phyloP scores from a whole-genome alignment of 1,140 invertebrate species.

The Ceratosolen solmsi region DNA sequence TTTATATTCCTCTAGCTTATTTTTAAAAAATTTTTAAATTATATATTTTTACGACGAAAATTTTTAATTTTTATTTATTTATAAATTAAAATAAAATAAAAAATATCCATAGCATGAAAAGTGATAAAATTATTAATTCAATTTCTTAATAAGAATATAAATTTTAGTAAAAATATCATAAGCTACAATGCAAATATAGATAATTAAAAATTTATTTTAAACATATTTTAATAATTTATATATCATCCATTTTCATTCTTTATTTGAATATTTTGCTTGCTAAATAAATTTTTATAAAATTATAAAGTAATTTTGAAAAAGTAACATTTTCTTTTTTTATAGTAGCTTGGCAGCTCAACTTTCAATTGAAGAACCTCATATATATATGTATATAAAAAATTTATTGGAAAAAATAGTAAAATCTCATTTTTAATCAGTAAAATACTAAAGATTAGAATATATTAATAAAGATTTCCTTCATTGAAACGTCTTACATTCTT shows the following conservation, averaged over 20 bases:
- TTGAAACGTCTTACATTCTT: neutral
- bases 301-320: neutral
- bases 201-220: too few species aligned
- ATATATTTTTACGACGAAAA: neutral
- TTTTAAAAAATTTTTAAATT: conserved; percentile 14
- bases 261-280: neutral
- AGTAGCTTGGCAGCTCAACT: too few species aligned
- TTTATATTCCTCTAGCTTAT: neutral
- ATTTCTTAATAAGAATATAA: too few species aligned
- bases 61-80: neutral
- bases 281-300: neutral
- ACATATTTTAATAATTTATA: too few species aligned
- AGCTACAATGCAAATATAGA: too few species aligned
- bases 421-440: neutral
- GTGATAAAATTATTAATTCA: too few species aligned
- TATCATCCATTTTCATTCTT: neutral
- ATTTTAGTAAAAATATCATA: too few species aligned
- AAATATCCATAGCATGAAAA: neutral
- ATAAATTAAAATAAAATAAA: neutral
- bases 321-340: too few species aligned
- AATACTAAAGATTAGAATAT: neutral
- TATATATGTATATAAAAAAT: neutral
- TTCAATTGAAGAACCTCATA: neutral
- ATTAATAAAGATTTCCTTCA: neutral
- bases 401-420: neutral